Evolutionary conservation across 2,113 vertebrate genomes (phyloP), one percentile per base, ranked within the genome.

Genomic region (Petrocephalus microphthalmus): DNA sequence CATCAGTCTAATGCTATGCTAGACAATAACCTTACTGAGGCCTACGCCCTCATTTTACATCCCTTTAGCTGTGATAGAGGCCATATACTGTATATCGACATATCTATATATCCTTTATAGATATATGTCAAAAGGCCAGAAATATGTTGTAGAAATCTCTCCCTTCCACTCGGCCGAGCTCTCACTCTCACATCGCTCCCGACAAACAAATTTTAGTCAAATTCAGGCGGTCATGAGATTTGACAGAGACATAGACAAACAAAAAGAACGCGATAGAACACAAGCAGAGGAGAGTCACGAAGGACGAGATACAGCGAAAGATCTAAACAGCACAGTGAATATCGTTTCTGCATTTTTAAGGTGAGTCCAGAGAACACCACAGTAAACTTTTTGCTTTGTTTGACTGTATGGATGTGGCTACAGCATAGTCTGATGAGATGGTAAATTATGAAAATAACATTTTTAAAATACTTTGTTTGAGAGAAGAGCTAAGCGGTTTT

Each of bases 181-280:
- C 87, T 91, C 88, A 87, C 87, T 92, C 89, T 84, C 56, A 93
- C 88, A 84, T 89, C 89, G 90, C 90, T 93, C 56, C 67, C 86
- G 86, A 86, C 91, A 96, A 92, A 94, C 95, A 95, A 96, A 96
- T 96, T 90, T 94, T 92, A 96, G 88, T 94, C 95, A 96, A 96
- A 96, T 93, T 88, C 89, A 89, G 90, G 90, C 29, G 92, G 94
- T 94, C 93, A 93, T 92, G 92, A 93, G 94, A 92, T 94, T 93
- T 91, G 91, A 90, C 90, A 94, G 93, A 90, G 89, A 90, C 88
- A 89, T 60, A 88, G 92, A 91, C 89, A 84, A 88, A 89, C 85
- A 85, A 33, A 90, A 86, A 88, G 90, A 88, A 91, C 85, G 64
- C 57, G 19, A 60, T 13, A 33, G 47, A 67, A 22, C 6, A 47